A percentile compares a stretch with the other conserved stretches of the same genome.
Conservation (phyloP, 2,888 invertebrate species). For the Acleris cristana region DNA sequence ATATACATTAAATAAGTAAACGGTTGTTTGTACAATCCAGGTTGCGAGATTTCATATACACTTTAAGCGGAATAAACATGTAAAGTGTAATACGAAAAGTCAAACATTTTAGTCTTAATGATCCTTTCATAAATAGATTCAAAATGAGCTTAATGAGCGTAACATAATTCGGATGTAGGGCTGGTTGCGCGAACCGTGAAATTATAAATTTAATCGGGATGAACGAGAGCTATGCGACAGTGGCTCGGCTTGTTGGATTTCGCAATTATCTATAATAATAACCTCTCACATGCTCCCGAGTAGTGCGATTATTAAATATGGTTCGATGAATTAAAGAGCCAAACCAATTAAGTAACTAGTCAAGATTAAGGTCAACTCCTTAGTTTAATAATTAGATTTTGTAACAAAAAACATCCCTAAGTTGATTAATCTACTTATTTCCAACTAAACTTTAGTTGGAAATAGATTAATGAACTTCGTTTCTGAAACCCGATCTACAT, state of each 20-base stretch:
- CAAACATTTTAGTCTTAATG: not conserved
- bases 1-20: too few relatives aligned
- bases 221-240: not conserved
- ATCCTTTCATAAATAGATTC: not conserved
- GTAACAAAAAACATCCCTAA: too few relatives aligned
- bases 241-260: not conserved
- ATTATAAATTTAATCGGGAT: slow-evolving; percentile 10
- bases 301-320: not conserved
- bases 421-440: too few relatives aligned
- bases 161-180: not conserved
- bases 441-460: too few relatives aligned
- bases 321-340: not conserved
- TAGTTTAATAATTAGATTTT: too few relatives aligned
- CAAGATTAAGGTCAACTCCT: not conserved
- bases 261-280: slow-evolving; percentile 2
- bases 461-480: too few relatives aligned
- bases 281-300: not conserved
- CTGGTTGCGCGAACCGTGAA: slow-evolving; percentile 4
- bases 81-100: too few relatives aligned
- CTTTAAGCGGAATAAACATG: too few relatives aligned
- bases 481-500: too few relatives aligned
- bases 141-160: too few relatives aligned
- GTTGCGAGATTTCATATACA: too few relatives aligned
- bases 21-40: too few relatives aligned
- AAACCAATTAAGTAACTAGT: not conserved